Conservation (phyloP, 2,888 invertebrate genomes). For the Trachelus tabidus region DNA sequence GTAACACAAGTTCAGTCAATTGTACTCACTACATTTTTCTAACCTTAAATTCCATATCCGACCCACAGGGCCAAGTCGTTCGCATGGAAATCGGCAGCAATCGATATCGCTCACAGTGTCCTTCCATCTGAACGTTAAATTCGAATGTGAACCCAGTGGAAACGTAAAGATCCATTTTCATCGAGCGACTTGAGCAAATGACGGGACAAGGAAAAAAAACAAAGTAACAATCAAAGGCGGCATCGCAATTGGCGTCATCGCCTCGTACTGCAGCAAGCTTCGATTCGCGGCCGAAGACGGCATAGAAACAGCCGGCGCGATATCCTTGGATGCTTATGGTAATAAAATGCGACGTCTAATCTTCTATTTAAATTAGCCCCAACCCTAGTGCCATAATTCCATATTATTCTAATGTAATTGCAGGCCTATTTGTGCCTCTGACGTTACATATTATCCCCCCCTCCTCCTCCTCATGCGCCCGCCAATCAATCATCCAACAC, state of each 20-base stretch:
- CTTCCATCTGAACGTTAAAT: background rate
- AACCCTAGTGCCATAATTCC: background rate
- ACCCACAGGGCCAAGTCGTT: background rate
- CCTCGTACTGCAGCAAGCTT: background rate
- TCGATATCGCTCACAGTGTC: background rate
- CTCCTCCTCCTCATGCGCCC: too few relatives aligned
- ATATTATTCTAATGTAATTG: background rate
- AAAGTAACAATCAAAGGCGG: background rate
- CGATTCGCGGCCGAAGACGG: background rate
- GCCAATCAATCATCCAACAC: too few relatives aligned
- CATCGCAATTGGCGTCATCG: background rate
- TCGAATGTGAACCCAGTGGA: background rate
- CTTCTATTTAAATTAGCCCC: background rate
- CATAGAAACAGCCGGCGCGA: background rate
- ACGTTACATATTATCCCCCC: too few relatives aligned
- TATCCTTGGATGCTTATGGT: background rate
- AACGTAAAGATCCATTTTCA: background rate
- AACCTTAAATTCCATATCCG: background rate
- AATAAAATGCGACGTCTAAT: background rate
- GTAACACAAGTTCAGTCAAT: background rate
- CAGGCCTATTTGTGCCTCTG: background rate
- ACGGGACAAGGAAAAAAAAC: background rate
- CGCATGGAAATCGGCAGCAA: background rate
- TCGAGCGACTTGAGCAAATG: background rate
- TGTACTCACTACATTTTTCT: background rate